A percentile compares a stretch with the other conserved stretches of the same genome.
Evolutionary conservation across 2,113 vertebrate species (phyloP).

Genomic region (Pituophis catenifer): DNA sequence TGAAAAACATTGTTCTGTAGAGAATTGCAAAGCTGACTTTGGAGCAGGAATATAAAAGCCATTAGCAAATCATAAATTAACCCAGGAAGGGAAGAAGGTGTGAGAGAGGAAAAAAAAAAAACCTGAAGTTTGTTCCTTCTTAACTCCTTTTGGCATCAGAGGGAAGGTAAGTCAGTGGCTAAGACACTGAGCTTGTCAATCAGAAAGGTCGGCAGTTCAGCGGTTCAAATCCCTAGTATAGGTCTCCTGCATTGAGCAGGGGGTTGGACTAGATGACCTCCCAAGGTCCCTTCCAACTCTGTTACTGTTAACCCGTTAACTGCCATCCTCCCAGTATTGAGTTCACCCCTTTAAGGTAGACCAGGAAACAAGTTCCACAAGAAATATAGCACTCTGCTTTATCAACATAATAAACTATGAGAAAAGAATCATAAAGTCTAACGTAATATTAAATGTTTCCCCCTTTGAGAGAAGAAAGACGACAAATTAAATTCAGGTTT

Average conservation of each 20-base stretch:
- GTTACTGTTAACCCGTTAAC: no score
- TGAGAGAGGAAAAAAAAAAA: not conserved
- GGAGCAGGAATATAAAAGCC: not conserved
- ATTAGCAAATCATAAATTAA: not conserved
- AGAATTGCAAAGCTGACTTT: not conserved
- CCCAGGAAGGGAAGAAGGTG: not conserved
- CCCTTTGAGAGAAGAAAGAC: not conserved
- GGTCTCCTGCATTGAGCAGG: no score
- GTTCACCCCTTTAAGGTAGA: not conserved
- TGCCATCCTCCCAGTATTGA: not conserved
- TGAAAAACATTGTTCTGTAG: not conserved
- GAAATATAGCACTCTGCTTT: not conserved
- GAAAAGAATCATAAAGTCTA: not conserved
- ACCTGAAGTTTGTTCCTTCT: not conserved
- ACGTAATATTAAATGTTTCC: not conserved
- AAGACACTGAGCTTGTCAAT: no score
- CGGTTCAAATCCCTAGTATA: no score
- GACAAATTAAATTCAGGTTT: not conserved
- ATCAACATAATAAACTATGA: not conserved
- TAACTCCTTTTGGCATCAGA: not conserved
- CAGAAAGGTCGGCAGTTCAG: no score
- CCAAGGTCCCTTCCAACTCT: not conserved
- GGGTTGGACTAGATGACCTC: no score
- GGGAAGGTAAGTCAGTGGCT: not conserved
- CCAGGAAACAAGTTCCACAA: not conserved